A percentile compares a stretch with the other conserved stretches of the same genome.
phyloP scores from a whole-genome alignment of 2,797 vertebrate genomes.

The Erethizon dorsatum region DNA sequence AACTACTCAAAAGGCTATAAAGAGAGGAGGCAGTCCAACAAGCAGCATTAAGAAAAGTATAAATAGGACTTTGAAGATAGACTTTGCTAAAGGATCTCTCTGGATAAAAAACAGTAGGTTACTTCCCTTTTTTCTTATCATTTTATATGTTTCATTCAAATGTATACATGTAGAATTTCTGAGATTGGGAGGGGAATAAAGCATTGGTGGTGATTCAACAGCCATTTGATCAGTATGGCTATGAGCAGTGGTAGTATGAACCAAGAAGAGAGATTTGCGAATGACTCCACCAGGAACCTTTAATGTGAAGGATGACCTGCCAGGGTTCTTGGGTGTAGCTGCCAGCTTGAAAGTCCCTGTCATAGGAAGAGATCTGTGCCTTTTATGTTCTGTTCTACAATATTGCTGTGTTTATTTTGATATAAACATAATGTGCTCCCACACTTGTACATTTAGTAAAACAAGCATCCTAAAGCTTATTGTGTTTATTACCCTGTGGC shows the following conservation, averaged over 20 bases:
- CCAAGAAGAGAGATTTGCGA: not conserved
- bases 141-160: slow-evolving; percentile 6
- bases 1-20: slow-evolving; percentile 36
- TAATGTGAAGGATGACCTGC: not conserved
- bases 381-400: not conserved
- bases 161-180: slow-evolving; percentile 1
- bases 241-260: not conserved
- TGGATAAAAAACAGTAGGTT: slow-evolving; percentile 15
- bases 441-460: not conserved
- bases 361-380: not conserved
- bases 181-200: not conserved
- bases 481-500: not conserved
- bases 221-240: not conserved
- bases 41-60: not conserved
- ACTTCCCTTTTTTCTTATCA: not conserved
- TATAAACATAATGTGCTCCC: not conserved
- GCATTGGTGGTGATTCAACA: not conserved
- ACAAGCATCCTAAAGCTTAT: not conserved
- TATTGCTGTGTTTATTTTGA: slow-evolving; percentile 30
- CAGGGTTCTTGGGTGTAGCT: not conserved
- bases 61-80: slow-evolving; percentile 24
- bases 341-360: not conserved
- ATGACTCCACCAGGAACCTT: not conserved
- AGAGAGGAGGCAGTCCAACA: not conserved
- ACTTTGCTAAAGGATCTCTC: slow-evolving; percentile 54